Evolutionary conservation across 1,140 invertebrate species (phyloP).

Genomic region (Popillia japonica): DNA sequence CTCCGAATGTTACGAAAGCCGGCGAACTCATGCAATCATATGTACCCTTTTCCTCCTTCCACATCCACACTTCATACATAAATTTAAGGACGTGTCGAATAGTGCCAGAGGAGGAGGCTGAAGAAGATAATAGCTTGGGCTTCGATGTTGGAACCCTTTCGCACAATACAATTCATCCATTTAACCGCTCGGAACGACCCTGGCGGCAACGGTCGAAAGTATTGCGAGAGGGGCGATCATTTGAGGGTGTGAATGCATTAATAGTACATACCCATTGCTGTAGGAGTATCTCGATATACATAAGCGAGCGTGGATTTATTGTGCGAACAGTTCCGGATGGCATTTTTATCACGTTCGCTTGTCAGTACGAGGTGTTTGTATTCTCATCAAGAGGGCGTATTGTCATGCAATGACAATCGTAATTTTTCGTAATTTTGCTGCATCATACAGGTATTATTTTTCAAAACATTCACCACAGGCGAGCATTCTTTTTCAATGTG

Average conservation of each 20-base stretch:
- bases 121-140: constrained; percentile 17
- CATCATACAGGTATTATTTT: constrained; percentile 30
- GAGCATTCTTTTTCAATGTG: neutral
- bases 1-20: neutral
- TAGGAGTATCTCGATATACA: neutral
- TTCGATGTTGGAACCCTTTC: constrained; percentile 25
- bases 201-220: neutral
- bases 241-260: constrained; percentile 28
- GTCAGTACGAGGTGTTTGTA: constrained; percentile 3
- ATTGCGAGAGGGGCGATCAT: constrained; percentile 10
- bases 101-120: neutral
- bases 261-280: neutral
- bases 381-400: constrained; percentile 6
- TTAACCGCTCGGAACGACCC: neutral
- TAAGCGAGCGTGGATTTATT: constrained; percentile 14
- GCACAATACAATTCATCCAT: constrained; percentile 26
- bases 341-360: constrained; percentile 33
- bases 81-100: constrained; percentile 1
- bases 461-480: neutral
- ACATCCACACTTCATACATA: neutral
- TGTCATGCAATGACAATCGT: constrained; percentile 5
- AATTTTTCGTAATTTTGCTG: constrained; percentile 20
- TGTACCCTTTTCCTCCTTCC: neutral
- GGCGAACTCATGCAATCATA: neutral
- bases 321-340: neutral